Conservation (phyloP, 2,888 invertebrate genomes). For the Rhingia campestris region DNA sequence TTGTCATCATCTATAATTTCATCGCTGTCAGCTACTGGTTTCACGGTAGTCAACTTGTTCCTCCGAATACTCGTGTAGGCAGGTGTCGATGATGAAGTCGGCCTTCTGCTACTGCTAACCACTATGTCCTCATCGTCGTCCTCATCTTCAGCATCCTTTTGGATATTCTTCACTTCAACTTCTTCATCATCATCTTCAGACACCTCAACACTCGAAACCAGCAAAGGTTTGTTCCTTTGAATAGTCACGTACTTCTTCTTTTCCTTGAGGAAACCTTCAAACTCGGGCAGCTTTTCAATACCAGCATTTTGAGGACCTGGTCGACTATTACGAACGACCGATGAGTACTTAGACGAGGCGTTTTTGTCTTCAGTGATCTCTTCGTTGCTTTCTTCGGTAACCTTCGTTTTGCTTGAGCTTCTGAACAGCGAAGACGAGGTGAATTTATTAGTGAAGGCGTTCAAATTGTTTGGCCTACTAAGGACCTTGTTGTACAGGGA, state of each 20-base stretch:
- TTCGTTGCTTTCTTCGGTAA: constrained; percentile 30
- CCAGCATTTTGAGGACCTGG: constrained; percentile 85
- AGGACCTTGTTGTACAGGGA: constrained; percentile 90
- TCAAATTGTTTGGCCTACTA: constrained; percentile 80
- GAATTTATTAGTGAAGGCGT: constrained; percentile 80
- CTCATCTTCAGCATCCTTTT: constrained; percentile 75
- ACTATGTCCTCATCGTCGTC: constrained; percentile 55
- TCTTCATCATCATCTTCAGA: constrained; percentile 77
- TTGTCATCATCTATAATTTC: constrained; percentile 53
- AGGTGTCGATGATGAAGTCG: constrained; percentile 81
- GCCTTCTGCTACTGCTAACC: constrained; percentile 74
- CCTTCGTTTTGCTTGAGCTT: constrained; percentile 63
- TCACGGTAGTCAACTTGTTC: constrained; percentile 84
- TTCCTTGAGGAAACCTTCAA: constrained; percentile 82
- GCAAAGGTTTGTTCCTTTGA: constrained; percentile 84
- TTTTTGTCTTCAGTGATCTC: constrained; percentile 61
- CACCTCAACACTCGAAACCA: constrained; percentile 80
- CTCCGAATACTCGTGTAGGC: constrained; percentile 90
- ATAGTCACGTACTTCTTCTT: constrained; percentile 88
- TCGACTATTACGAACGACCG: constrained; percentile 86
- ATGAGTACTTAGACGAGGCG: constrained; percentile 83
- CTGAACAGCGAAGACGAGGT: constrained; percentile 76
- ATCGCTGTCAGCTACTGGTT: constrained; percentile 55
- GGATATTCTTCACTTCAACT: constrained; percentile 72
- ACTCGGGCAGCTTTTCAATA: constrained; percentile 81